These are phyloP conservation scores for Dallia pectoralis DNA, from an alignment of 2,797 vertebrate species.

Conservation along the genomic window DNA sequence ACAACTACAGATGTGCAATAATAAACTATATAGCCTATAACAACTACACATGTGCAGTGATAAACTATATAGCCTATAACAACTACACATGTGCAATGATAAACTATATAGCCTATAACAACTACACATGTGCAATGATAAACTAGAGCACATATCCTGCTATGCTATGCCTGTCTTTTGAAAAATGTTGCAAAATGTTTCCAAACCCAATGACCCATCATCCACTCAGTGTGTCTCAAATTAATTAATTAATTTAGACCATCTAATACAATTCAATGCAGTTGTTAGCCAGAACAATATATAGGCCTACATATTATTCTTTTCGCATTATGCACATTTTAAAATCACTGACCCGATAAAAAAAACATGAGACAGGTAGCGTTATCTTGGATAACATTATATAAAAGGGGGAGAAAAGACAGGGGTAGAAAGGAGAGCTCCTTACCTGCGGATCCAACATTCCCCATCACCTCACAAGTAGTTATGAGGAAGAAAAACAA, in stretches of 20 bases:
- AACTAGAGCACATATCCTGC: not conserved
- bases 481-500: conserved; percentile 82
- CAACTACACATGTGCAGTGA: not conserved
- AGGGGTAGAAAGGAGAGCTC: conserved; percentile 46
- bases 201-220: not conserved
- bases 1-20: too few relatives aligned
- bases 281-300: not conserved
- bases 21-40: not conserved
- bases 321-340: not conserved
- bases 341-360: not conserved
- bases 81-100: too few relatives aligned
- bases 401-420: conserved; percentile 5
- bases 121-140: not conserved
- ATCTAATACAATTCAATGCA: not conserved
- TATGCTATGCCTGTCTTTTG: not conserved
- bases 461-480: conserved; percentile 79
- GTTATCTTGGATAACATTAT: not conserved
- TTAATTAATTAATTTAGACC: not conserved
- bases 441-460: conserved; percentile 87
- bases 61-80: too few relatives aligned
- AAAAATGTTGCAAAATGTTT: not conserved
- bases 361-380: not conserved
- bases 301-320: not conserved
- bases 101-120: not conserved
- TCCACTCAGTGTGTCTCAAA: not conserved